Evolutionary conservation across 2,797 vertebrate species (phyloP).

Genomic region (Halcyon badia): DNA sequence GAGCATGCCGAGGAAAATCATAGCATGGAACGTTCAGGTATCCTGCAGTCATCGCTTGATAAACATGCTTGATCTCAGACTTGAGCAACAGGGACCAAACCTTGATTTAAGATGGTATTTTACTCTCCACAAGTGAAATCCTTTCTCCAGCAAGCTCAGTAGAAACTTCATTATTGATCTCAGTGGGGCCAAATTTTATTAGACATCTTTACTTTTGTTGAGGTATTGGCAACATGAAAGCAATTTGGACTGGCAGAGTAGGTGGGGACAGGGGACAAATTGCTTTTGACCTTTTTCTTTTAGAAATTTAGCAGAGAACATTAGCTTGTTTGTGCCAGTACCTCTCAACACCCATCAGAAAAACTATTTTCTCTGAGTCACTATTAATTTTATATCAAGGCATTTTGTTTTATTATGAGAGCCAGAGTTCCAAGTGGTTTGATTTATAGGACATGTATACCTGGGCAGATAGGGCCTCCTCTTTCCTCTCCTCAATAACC

Average conservation of each 20-base stretch:
- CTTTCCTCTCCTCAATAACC: neutral
- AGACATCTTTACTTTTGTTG: neutral
- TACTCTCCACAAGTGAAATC: neutral
- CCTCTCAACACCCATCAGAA: neutral
- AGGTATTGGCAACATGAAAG: neutral
- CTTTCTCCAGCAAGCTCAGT: neutral
- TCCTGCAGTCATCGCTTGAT: neutral
- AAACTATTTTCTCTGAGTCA: constrained; percentile 3
- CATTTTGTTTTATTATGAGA: constrained; percentile 31
- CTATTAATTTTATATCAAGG: constrained; percentile 10
- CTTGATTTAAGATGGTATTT: neutral
- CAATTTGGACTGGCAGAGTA: neutral
- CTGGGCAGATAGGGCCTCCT: neutral
- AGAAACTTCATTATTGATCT: neutral
- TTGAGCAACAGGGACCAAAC: neutral
- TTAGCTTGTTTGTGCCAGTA: neutral
- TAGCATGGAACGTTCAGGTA: neutral
- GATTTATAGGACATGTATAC: neutral
- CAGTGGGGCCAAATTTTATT: neutral
- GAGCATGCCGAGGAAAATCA: neutral
- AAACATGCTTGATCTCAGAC: neutral
- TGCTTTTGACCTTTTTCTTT: constrained; percentile 17
- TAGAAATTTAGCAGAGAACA: neutral
- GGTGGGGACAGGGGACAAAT: neutral
- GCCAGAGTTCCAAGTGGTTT: neutral